Evolutionary conservation across 2,888 invertebrate species (phyloP).

Genomic region (Troglohyphantes excavatus): DNA sequence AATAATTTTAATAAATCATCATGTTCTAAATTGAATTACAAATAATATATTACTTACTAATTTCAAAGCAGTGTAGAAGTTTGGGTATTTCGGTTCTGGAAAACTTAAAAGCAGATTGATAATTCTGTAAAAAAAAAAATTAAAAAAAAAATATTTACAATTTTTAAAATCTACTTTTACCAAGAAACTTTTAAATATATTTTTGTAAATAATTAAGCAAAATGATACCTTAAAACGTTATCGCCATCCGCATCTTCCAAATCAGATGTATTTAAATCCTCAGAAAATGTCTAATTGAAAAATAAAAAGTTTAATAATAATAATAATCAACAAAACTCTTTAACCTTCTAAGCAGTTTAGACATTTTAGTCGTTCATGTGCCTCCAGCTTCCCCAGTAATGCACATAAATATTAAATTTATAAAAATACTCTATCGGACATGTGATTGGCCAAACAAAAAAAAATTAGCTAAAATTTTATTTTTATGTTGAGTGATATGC

Average conservation of each 20-base stretch:
- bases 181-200: neutral
- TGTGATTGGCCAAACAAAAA: no score
- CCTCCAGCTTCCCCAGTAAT: no score
- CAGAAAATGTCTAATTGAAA: neutral
- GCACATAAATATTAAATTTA: no score
- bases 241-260: constrained; percentile 1
- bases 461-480: no score
- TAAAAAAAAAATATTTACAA: neutral
- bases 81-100: neutral
- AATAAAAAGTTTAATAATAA: no score
- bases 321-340: no score
- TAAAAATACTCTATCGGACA: no score
- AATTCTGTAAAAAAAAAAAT: constrained; percentile 9
- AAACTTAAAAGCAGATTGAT: constrained; percentile 45
- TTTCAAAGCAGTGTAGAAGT: neutral
- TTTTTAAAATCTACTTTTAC: neutral
- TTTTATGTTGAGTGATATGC: no score
- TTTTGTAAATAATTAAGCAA: neutral
- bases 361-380: no score
- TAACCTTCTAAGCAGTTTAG: no score
- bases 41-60: constrained; percentile 15
- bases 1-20: no score
- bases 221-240: constrained; percentile 26
- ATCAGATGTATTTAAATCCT: neutral
- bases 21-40: no score